Evolutionary conservation across 2,888 invertebrate genomes (phyloP), one percentile per base, ranked within the genome.

Genomic region (Eupithecia tripunctaria): DNA sequence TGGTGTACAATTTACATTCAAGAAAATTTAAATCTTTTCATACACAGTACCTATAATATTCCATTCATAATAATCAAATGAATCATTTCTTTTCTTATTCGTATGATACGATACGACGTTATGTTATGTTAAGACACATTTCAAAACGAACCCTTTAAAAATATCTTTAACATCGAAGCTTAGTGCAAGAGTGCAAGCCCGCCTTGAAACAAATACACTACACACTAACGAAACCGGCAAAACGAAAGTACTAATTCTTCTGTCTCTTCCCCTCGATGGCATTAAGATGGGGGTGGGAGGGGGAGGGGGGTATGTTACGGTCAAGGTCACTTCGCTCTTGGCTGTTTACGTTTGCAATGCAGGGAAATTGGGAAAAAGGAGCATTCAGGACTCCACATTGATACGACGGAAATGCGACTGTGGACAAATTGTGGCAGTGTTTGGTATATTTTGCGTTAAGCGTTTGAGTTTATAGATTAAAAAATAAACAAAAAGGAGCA

Each of bases 251-350:
- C 38, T 14, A 14, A 63, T 71, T 69, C 64, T 59, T 70, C 36
- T 47, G 60, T 68, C 43, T 47, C 56, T 47, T 51, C 32, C 7
- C 68, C 43, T 36, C 66, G 65, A 74, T 43, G 27, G 69, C 72
- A 62, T 63, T 71, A 75, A 75, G 72, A 75, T 59, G 47, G 62
- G 64, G 68, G 63, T 18, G 38, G 71, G 12, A 14, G 60, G 65
- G 41, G 67, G 8, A 7, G 12, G 8, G 60, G 65, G 41, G 67
- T 5, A 7, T 56, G 41, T 32, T 36, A 14, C 67, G 72, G 72
- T 75, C 67, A 75, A 70, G 74, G 74, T 67, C 67, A 71, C n/a
- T n/a, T 3, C 41, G 47, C 68, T 38, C 51, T 41, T 41, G 43
- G 66, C 47, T 70, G 68, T 68, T 72, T 65, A 63, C 73, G 47